Evolutionary conservation across 2,797 vertebrate species (phyloP), one percentile per base, ranked within the genome.

Genomic region (Etheostoma nigrum): DNA sequence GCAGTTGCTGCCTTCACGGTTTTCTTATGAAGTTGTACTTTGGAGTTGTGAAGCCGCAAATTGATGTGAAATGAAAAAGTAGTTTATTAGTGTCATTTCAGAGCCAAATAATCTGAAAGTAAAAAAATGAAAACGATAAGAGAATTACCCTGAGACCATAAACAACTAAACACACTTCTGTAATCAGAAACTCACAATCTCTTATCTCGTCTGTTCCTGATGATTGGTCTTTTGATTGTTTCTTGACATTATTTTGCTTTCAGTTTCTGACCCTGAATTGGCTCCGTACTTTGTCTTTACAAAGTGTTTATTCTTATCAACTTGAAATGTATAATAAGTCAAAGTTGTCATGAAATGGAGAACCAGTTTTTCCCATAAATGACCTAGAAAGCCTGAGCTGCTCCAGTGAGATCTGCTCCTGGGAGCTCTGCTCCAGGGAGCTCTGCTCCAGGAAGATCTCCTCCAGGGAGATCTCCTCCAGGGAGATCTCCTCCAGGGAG

Each of bases 1-100:
- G 88, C 27, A 79, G 14, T 36, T 60, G 72, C 55, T 76, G 80
- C 81, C 76, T 82, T 83, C 67, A 67, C 5, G 33, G 54, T 67
- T 57, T 21, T 72, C 25, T 70, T 30, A 18, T 64, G 6, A 72
- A 71, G 47, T 48, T 47, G 60, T n/a, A 47, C 72, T 73, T 79
- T 58, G 18, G 44, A 48, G 16, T 30, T 64, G 36, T 55, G 48
- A 67, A 72, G 60, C 60, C 53, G 75, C 47, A 47, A 42, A 65
- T n/a, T 16, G 19, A 60, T 47, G 19, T 72, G 60, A 72, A 65
- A 62, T 72, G 42, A 30, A 61, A 65, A 21, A 65, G n/a, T 55
- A n/a, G 51, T 60, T 49, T 63, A 19, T 69, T 51, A 5, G 44
- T 68, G 36, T 40, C 42, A 55, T 33, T 45, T 48, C 42, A 15